These are phyloP conservation scores for Actinia equina DNA, from an alignment of 64 coral and sea anemone species.

Conservation along the genomic window DNA sequence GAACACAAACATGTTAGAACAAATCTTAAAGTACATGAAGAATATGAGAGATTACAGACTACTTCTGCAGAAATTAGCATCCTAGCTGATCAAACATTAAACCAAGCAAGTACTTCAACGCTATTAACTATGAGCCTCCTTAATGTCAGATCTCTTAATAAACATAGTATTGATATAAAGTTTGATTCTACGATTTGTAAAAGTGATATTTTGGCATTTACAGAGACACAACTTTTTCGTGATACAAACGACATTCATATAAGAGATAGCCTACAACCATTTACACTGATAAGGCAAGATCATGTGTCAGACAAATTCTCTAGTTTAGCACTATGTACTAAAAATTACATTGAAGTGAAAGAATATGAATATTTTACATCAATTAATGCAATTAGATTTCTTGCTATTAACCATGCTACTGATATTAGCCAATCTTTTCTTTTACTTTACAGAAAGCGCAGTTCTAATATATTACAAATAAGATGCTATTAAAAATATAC, in stretches of 20 bases:
- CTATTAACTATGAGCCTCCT: conserved; percentile 35
- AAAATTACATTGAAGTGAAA: conserved; percentile 12
- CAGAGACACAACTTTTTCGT: conserved; percentile 25
- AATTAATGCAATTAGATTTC: conserved; percentile 55
- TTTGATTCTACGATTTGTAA: conserved; percentile 30
- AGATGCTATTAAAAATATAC: conserved; percentile 31
- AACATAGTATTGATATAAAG: conserved; percentile 47
- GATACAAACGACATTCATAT: conserved; percentile 39
- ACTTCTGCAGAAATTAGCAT: neutral
- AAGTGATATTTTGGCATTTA: conserved; percentile 26
- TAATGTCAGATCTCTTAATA: conserved; percentile 55
- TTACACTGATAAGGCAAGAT: conserved; percentile 46
- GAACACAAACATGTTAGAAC: conserved; percentile 33
- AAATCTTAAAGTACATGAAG: conserved; percentile 43
- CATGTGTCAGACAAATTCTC: conserved; percentile 49
- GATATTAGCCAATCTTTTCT: conserved; percentile 23
- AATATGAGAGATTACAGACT: conserved; percentile 36
- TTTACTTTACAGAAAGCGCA: conserved; percentile 61
- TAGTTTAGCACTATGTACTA: conserved; percentile 62
- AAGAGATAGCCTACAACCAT: conserved; percentile 35
- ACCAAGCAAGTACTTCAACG: neutral
- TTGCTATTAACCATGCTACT: conserved; percentile 17
- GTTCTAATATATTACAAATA: conserved; percentile 26
- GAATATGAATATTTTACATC: conserved; percentile 49
- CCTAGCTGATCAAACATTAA: neutral